Percentiles rank a stretch among this genome's conserved stretches.
Evolutionary conservation across 2,113 vertebrate species (phyloP).

Genomic region (Brienomyrus longianalis): DNA sequence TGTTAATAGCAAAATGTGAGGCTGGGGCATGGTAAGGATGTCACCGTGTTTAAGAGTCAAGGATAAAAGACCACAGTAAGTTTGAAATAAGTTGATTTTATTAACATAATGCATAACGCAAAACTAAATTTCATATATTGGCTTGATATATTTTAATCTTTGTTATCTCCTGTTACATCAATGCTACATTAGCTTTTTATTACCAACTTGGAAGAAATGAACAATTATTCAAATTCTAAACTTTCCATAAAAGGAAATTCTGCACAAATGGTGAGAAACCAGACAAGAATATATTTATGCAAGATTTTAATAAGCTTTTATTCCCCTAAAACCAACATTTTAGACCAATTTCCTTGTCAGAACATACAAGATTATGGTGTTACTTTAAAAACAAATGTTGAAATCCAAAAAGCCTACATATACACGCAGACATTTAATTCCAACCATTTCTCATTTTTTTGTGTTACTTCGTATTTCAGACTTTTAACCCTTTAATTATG

Average conservation of each 20-base stretch:
- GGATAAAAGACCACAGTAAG: not conserved
- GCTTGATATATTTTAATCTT: not conserved
- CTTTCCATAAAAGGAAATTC: not conserved
- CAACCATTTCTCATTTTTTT: not conserved
- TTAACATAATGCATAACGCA: not conserved
- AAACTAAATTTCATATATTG: not conserved
- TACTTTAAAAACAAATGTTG: slow-evolving; percentile 1
- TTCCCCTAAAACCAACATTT: not conserved
- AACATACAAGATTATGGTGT: not conserved
- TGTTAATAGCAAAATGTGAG: not conserved
- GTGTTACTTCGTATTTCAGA: not conserved
- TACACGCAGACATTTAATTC: not conserved
- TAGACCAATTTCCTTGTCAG: not conserved
- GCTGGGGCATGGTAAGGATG: not conserved
- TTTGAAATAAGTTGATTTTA: not conserved
- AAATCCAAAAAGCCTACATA: not conserved
- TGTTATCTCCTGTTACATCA: not conserved
- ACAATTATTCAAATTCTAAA: not conserved
- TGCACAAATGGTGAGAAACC: not conserved
- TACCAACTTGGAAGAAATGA: not conserved
- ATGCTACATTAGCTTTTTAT: not conserved
- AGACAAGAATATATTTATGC: not conserved
- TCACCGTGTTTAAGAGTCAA: not conserved
- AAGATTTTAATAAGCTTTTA: too few relatives aligned
- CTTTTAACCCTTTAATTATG: not conserved